phyloP scores from a whole-genome alignment of 2,888 invertebrate species.

The Lathronympha strigana region DNA sequence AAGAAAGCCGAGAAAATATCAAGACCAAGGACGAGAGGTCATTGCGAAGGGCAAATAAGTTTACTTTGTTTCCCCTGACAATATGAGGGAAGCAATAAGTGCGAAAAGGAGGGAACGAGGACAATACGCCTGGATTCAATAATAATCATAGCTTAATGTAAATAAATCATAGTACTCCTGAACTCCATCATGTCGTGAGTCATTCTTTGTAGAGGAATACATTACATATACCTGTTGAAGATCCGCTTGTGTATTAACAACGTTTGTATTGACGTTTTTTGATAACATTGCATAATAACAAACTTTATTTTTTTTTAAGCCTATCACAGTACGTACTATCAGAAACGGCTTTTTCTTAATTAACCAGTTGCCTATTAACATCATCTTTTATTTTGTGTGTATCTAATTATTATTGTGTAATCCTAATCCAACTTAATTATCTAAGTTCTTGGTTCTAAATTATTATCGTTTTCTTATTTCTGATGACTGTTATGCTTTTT shows the following conservation, averaged over 20 bases:
- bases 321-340: too few relatives aligned
- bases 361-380: too few relatives aligned
- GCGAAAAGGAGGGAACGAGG: conserved; percentile 18
- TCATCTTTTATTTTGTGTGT: too few relatives aligned
- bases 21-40: conserved; percentile 40
- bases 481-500: too few relatives aligned
- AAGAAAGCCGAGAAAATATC: conserved; percentile 40
- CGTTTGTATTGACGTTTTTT: background rate
- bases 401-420: too few relatives aligned
- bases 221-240: conserved; percentile 2
- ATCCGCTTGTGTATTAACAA: background rate
- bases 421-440: too few relatives aligned
- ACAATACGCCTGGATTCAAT: conserved; percentile 29
- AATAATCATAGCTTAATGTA: conserved; percentile 32
- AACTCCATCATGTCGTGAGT: conserved; percentile 31
- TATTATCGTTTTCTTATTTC: too few relatives aligned
- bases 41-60: conserved; percentile 31
- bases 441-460: too few relatives aligned
- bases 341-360: too few relatives aligned
- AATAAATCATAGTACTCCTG: conserved; percentile 32
- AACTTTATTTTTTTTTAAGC: background rate
- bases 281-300: too few relatives aligned
- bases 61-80: conserved; percentile 23
- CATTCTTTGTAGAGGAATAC: conserved; percentile 7
- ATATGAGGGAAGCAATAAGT: conserved; percentile 5